phyloP scores from a whole-genome alignment of 2,797 vertebrate genomes.

The Schizothorax lantsangensis region DNA sequence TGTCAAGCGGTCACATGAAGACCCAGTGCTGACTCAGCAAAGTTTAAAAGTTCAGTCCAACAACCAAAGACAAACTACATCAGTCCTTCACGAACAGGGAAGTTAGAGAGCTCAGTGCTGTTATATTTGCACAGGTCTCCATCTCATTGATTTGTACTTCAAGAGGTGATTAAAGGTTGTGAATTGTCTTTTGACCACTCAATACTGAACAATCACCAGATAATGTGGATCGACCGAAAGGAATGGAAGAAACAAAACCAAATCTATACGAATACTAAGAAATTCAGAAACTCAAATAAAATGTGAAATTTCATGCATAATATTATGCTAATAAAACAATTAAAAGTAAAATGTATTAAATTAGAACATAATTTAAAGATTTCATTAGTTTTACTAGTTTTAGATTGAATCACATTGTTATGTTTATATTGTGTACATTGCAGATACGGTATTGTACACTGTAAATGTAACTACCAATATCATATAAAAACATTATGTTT shows the following conservation, averaged over 20 bases:
- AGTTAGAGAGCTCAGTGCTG: conserved; percentile 2
- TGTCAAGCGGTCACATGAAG: neutral
- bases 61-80: conserved; percentile 2
- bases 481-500: neutral
- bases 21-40: neutral
- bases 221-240: neutral
- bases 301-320: neutral
- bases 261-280: neutral
- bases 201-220: conserved; percentile 13
- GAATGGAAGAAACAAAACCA: neutral
- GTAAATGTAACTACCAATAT: neutral
- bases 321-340: neutral
- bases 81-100: neutral
- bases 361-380: neutral
- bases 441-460: neutral
- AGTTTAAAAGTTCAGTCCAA: conserved; percentile 13
- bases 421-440: neutral
- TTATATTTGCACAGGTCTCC: conserved; percentile 6
- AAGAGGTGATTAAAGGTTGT: conserved; percentile 28
- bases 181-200: conserved; percentile 12
- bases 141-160: conserved; percentile 22
- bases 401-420: neutral
- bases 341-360: neutral
- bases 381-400: neutral
- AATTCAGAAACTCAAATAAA: neutral